Evolutionary conservation across 2,888 invertebrate genomes (phyloP), one percentile per base, ranked within the genome.

Genomic region (Atethmia centrago): DNA sequence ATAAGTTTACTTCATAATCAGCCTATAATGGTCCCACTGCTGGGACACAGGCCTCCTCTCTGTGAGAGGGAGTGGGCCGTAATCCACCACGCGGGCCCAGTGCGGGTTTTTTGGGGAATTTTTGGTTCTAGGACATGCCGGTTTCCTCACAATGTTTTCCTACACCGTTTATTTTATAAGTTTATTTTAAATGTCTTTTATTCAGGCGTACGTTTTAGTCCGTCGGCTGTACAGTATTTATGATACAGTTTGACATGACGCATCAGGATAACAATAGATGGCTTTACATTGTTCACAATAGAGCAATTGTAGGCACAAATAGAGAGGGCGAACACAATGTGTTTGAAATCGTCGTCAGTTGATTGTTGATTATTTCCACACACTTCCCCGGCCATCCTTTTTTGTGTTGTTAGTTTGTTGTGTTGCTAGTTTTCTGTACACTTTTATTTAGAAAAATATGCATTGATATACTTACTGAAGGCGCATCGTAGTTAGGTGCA

Each of bases 211-310:
- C 21, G 25, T 45, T 14, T 36, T 16, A 51, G 36, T 71, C 19
- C n/a, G 19, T 55, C 16, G 25, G 14, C 49, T 51, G 36, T 51
- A 56, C 40, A 80, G 56, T 56, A 79, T 65, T 75, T 65, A 69
- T 65, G 55, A 53, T 49, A 65, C 47, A 49, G 59, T 64, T 71
- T 45, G 64, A 61, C 77, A 55, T 77, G 56, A 76, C 58, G 77
- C n/a, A n/a, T 68, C 49, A 47, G 1, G 47, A 47, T 67, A 53
- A 77, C 82, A 80, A 81, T 81, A n/a, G 19, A 31, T 8, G 53
- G 42, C 71, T 62, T 81, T 64, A 80, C 71, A 79, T 64, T 68
- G 36, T 58, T 71, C 63, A 80, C 77, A 81, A 79, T 72, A 56
- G 72, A 80, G 59, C 82, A 80, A 77, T 81, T 80, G 82, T 47